Base-by-base conservation (phyloP, 2,888 invertebrate genomes). In the Fragum sueziense region DNA sequence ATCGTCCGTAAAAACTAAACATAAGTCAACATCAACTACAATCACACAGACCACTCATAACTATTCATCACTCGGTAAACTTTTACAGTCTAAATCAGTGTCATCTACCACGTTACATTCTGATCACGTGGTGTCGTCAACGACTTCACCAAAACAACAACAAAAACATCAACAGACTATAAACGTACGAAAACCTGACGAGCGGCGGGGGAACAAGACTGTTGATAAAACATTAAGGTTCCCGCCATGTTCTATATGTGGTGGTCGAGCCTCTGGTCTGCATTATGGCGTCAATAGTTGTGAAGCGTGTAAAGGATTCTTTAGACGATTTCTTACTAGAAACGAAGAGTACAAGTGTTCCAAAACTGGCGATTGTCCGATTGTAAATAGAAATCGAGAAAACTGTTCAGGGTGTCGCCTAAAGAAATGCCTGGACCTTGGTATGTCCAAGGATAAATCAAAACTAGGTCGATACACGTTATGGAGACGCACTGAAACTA, bases 251-350 rank as follows among this genome's bases (percentile, higher is more conserved):
- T 74, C 41, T 51, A 70, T 84, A 2, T 84, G 84, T 61, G 51
- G 72, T 4, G 81, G 81, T 4, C 81, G 79, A 17, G 77, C 84
- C 17, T 79, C 81, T 9, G 84, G 84, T 3, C 34, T 74, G 14
- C 84, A 84, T 70, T 84, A 79, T 65, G 84, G 84, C 9, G 81
- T 77, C 1, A 84, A 75, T 37, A 84, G 75, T 22, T 84, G 84
- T 62, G 84, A 84, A 68, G 84, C 84, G 2, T 84, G 84, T 41
- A 84, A 84, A 71, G 84, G 79, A 11, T 84, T 84, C 31, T 84
- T 84, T 41, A 59, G 84, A 57, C 61, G 84, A 27, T 84, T 81
- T 65, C 54, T 82, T 6, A 73, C 70, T 0, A 67, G 79, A 29
- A 76, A 77, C 31, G 75, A 74, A 27, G 73, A 77, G 7, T 81